Evolutionary conservation across 2,797 vertebrate species (phyloP).

Genomic region (Oreortyx pictus): DNA sequence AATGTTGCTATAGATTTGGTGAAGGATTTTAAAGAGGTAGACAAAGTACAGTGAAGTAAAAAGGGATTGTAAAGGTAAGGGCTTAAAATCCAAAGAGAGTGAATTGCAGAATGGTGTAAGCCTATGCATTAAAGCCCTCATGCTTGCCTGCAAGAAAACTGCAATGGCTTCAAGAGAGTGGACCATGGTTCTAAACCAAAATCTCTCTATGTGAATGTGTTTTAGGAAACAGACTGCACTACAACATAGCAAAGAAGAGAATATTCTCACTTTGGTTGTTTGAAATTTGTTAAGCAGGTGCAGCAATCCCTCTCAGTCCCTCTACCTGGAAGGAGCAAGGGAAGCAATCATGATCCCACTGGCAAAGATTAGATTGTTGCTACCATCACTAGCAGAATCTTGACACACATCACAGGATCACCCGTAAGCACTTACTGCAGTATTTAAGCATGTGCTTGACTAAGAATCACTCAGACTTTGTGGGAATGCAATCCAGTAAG

Average conservation of each 20-base stretch:
- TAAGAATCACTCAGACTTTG: not conserved
- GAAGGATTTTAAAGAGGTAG: not conserved
- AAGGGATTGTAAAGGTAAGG: not conserved
- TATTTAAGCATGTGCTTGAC: not conserved
- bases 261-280: not conserved
- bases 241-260: not conserved
- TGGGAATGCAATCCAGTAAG: not conserved
- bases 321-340: not conserved
- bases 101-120: not conserved
- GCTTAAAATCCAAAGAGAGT: not conserved
- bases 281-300: not conserved
- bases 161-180: not conserved
- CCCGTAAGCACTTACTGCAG: not conserved
- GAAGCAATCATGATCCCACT: not conserved
- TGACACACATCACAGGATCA: not conserved
- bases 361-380: not conserved
- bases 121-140: not conserved
- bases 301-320: not conserved
- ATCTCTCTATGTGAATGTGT: not conserved
- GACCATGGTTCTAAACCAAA: not conserved
- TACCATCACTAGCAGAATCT: not conserved
- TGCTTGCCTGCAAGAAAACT: not conserved
- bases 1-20: not conserved
- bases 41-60: not conserved
- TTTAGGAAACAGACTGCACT: not conserved